These are phyloP conservation scores for Dasyurus viverrinus DNA, from an alignment of 2,113 vertebrate genomes.

Conservation along the genomic window DNA sequence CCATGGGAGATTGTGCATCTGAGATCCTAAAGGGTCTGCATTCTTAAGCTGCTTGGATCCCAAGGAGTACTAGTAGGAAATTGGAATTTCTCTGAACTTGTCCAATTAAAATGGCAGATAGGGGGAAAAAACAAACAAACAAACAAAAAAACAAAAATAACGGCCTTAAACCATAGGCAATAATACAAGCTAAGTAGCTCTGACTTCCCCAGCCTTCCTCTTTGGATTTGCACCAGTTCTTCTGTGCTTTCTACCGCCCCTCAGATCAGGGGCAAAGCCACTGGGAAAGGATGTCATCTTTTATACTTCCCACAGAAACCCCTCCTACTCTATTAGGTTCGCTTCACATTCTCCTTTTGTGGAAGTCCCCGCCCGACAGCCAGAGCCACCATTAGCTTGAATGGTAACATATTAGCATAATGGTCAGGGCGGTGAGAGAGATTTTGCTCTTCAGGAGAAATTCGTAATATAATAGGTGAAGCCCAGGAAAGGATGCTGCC, in stretches of 20 bases:
- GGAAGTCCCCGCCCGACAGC: background rate
- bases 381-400: conserved; percentile 16
- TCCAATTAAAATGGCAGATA: conserved; percentile 20
- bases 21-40: background rate
- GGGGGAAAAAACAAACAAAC: background rate
- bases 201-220: background rate
- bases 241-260: conserved; percentile 25
- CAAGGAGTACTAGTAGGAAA: conserved; percentile 37
- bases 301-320: background rate
- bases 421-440: background rate
- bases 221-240: background rate
- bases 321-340: background rate
- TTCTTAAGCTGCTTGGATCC: conserved; percentile 15
- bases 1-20: background rate
- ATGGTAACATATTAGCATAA: background rate
- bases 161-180: background rate
- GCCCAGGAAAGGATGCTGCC: conserved; percentile 39
- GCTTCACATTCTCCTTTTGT: background rate
- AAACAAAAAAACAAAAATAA: background rate
- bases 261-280: rapidly evolving
- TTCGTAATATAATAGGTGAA: conserved; percentile 15
- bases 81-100: conserved; percentile 43
- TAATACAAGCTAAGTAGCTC: conserved; percentile 9
- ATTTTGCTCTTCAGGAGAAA: conserved; percentile 27
- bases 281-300: background rate